These are phyloP conservation scores for Turdus rufiventris DNA, from an alignment of 2,113 vertebrate genomes.

Conservation along the genomic window DNA sequence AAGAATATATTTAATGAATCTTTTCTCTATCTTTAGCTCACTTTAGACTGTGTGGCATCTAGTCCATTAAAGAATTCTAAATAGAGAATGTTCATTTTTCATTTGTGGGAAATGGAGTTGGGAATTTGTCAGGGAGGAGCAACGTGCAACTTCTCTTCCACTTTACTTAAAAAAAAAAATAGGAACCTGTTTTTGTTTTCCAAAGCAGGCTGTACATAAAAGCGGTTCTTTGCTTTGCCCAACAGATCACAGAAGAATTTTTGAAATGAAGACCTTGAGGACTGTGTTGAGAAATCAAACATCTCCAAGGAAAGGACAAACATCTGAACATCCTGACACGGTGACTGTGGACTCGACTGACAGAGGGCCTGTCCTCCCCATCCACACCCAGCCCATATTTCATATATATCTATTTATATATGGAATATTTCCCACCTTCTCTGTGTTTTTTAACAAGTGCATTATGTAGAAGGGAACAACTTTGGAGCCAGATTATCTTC, in stretches of 20 bases:
- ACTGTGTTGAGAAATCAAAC: background rate
- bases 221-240: conserved; percentile 42
- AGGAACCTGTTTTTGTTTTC: background rate
- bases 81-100: background rate
- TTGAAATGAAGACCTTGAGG: background rate
- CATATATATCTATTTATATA: background rate
- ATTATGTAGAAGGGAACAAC: conserved; percentile 26
- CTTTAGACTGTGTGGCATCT: background rate
- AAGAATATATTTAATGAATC: background rate
- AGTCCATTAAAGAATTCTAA: background rate
- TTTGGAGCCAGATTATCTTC: conserved; percentile 24
- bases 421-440: background rate
- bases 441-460: conserved; percentile 30
- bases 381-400: background rate
- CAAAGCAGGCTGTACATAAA: background rate
- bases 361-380: conserved; percentile 2
- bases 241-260: conserved; percentile 62
- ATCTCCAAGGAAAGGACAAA: background rate
- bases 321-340: background rate
- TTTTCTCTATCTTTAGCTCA: background rate
- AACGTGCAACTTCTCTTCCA: background rate
- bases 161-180: background rate
- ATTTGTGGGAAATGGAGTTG: background rate
- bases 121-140: background rate
- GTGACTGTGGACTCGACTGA: background rate